Conservation (phyloP, 30 jellyfish, hydroid and myxozoan species). For the Aurelia sp. region DNA sequence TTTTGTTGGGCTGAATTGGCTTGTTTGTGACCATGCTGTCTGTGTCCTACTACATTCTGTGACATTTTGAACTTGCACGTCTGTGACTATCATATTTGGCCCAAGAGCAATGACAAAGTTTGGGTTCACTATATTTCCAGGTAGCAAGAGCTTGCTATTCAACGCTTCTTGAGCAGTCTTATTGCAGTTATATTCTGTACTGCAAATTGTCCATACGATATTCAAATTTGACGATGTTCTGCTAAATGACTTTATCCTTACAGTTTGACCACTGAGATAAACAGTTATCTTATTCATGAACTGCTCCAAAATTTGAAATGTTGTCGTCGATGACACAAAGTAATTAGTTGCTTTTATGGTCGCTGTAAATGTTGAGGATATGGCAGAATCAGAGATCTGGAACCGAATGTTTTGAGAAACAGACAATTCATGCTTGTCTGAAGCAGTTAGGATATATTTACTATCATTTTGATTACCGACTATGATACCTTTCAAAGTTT, state of each 20-base stretch:
- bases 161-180: neutral
- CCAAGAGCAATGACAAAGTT: slow-evolving; percentile 44
- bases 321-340: slow-evolving; percentile 9
- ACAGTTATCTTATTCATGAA: slow-evolving; percentile 27
- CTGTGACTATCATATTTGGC: slow-evolving; percentile 20
- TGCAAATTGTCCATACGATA: slow-evolving; percentile 49
- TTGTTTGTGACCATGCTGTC: neutral
- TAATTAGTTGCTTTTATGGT: slow-evolving; percentile 11
- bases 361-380: neutral
- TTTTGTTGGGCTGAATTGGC: neutral
- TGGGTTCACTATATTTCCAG: slow-evolving; percentile 29
- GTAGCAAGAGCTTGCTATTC: neutral
- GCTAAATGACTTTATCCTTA: neutral
- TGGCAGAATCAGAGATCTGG: neutral
- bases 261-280: slow-evolving; percentile 10
- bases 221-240: neutral
- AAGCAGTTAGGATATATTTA: slow-evolving; percentile 63
- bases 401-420: slow-evolving; percentile 44
- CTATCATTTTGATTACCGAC: neutral
- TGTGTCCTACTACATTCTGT: neutral
- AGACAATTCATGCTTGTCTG: slow-evolving; percentile 72
- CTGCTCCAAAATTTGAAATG: slow-evolving; percentile 21
- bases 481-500: slow-evolving; percentile 54
- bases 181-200: slow-evolving; percentile 21
- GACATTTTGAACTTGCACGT: neutral